A percentile compares a stretch with the other conserved stretches of the same genome.
phyloP scores from a whole-genome alignment of 1,140 invertebrate species.

The Hycleus cichorii region DNA sequence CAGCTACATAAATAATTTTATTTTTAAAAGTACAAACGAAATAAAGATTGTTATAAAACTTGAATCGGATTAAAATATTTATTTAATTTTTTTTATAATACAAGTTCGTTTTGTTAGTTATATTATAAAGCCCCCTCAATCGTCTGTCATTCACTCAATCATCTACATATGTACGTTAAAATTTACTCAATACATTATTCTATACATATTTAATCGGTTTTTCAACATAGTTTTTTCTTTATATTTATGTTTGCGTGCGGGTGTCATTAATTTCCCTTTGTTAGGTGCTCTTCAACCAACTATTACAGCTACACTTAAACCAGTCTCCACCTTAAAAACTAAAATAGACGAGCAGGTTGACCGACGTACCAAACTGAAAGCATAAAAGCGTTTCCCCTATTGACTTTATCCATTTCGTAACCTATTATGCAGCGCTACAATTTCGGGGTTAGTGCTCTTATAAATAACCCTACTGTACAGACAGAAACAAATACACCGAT shows the following conservation, averaged over 20 bases:
- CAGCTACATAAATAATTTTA: constrained; percentile 4
- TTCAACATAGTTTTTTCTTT: constrained; percentile 18
- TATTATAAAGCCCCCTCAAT: not conserved
- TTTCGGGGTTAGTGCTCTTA: constrained; percentile 6
- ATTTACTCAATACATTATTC: constrained; percentile 25
- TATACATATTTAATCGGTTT: constrained; percentile 12
- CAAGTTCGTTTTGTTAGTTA: too few species aligned
- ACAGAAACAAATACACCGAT: not conserved
- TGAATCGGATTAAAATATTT: constrained; percentile 1
- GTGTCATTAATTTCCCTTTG: constrained; percentile 28
- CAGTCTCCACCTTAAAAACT: constrained; percentile 5
- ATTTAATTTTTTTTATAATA: too few species aligned
- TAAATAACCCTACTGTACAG: constrained; percentile 2
- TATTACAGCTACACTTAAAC: constrained; percentile 18
- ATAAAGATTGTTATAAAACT: constrained; percentile 13
- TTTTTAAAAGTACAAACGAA: not conserved
- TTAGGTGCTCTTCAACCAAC: constrained; percentile 20
- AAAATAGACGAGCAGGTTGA: constrained; percentile 7
- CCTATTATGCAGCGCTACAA: constrained; percentile 6
- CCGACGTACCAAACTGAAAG: constrained; percentile 2
- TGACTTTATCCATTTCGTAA: constrained; percentile 9
- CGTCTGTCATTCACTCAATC: constrained; percentile 11
- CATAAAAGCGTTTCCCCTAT: constrained; percentile 10
- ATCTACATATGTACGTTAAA: constrained; percentile 9
- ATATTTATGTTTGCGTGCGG: constrained; percentile 25